Conservation (phyloP, 1,140 invertebrate species). For the Phortica variegata region DNA sequence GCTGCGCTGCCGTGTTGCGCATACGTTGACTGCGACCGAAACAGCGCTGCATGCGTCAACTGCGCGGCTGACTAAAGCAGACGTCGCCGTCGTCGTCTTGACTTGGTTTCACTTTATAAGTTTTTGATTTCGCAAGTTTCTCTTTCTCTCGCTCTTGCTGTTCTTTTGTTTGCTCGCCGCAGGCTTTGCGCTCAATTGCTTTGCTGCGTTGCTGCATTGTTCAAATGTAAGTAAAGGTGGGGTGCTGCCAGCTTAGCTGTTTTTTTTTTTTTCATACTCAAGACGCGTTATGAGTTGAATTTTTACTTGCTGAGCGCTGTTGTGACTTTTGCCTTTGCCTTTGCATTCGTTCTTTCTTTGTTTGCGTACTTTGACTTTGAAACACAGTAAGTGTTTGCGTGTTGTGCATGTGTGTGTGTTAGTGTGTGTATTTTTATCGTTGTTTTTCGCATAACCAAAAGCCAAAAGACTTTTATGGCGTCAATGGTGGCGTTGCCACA, state of each 20-base stretch:
- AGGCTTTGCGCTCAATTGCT: constrained; percentile 27
- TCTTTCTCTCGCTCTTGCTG: constrained; percentile 21
- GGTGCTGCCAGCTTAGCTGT: neutral
- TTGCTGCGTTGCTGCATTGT: constrained; percentile 4
- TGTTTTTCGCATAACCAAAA: too few species aligned
- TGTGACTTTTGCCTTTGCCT: constrained; percentile 18
- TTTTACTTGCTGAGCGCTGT: constrained; percentile 1
- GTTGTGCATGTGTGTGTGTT: too few species aligned
- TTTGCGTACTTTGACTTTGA: neutral
- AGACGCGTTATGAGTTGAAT: neutral
- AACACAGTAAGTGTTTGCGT: constrained; percentile 8
- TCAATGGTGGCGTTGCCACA: too few species aligned
- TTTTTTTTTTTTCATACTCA: neutral
- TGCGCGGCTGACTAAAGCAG: constrained; percentile 20
- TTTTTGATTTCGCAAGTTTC: constrained; percentile 31
- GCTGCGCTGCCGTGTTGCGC: too few species aligned
- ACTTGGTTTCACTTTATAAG: constrained; percentile 26
- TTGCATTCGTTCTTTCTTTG: constrained; percentile 2
- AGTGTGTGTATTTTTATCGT: too few species aligned
- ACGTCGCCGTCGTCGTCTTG: constrained; percentile 6
- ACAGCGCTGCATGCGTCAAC: constrained; percentile 7
- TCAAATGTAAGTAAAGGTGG: neutral
- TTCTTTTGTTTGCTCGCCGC: constrained; percentile 45
- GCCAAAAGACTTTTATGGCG: too few species aligned
- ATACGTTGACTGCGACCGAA: too few species aligned